These are phyloP conservation scores for Drosophila neocordata DNA, from an alignment of 1,140 invertebrate genomes.

Conservation along the genomic window DNA sequence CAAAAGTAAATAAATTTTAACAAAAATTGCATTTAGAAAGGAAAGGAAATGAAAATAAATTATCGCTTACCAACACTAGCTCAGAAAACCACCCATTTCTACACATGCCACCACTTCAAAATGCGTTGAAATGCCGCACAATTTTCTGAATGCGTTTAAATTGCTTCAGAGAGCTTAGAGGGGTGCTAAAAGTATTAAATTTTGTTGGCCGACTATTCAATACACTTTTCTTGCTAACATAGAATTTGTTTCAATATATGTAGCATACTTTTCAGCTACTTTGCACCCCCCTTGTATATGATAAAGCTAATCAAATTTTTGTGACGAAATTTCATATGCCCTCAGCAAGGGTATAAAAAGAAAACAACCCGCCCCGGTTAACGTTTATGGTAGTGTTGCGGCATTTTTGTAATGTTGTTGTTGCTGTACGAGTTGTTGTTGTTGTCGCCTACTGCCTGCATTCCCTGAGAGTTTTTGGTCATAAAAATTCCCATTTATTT, in stretches of 20 bases:
- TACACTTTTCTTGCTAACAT: not conserved
- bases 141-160: slow-evolving; percentile 64
- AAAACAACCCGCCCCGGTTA: slow-evolving; percentile 21
- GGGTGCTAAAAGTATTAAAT: not conserved
- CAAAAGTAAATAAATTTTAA: slow-evolving; percentile 48
- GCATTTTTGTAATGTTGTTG: slow-evolving; percentile 24
- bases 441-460: slow-evolving; percentile 53
- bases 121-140: slow-evolving; percentile 74
- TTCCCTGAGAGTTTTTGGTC: slow-evolving; percentile 47
- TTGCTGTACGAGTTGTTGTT: slow-evolving; percentile 23
- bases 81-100: slow-evolving; percentile 25
- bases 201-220: not conserved
- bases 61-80: slow-evolving; percentile 60
- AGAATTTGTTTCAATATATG: not conserved
- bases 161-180: slow-evolving; percentile 52
- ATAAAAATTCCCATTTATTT: slow-evolving; percentile 75
- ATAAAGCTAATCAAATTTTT: not conserved
- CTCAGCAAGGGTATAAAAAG: slow-evolving; percentile 6
- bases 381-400: not conserved
- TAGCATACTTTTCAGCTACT: slow-evolving; percentile 6
- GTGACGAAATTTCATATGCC: not conserved
- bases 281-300: not conserved
- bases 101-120: slow-evolving; percentile 66
- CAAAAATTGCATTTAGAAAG: slow-evolving; percentile 46
- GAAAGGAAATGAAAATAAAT: slow-evolving; percentile 50